A percentile compares a stretch with the other conserved stretches of the same genome.
Conservation (phyloP, 23 tunicate species). For the Trididemnum nubilum region DNA sequence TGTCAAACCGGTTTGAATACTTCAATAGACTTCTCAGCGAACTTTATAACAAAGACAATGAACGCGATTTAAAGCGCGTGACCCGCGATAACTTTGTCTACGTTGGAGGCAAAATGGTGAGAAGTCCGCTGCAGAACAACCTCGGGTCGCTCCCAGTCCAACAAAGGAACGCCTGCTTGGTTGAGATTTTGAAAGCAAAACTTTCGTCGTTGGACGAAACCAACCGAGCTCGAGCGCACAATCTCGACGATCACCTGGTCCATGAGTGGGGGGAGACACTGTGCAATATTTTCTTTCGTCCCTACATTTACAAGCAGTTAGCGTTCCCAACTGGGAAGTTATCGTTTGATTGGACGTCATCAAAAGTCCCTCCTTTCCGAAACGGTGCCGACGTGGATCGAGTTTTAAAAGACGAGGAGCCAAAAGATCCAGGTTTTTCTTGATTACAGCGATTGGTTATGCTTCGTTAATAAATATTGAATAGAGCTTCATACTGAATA, state of each 20-base stretch:
- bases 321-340: slow-evolving; percentile 93
- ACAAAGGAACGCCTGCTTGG: slow-evolving; percentile 57
- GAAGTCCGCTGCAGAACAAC: slow-evolving; percentile 74
- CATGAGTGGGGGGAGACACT: slow-evolving; percentile 95
- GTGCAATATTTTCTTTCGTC: slow-evolving; percentile 89
- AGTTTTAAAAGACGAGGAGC: slow-evolving; percentile 56
- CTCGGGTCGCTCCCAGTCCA: slow-evolving; percentile 62
- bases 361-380: slow-evolving; percentile 67
- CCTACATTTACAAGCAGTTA: slow-evolving; percentile 88
- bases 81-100: slow-evolving; percentile 31
- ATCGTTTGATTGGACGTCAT: slow-evolving; percentile 48
- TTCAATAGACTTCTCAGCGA: slow-evolving; percentile 47
- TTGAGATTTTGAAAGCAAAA: slow-evolving; percentile 70
- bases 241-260: slow-evolving; percentile 75
- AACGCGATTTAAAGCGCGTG: slow-evolving; percentile 3
- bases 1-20: slow-evolving; percentile 74
- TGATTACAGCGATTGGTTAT: no score
- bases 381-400: slow-evolving; percentile 57
- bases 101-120: slow-evolving; percentile 44
- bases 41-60: slow-evolving; percentile 26
- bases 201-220: slow-evolving; percentile 28
- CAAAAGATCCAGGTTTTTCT: slow-evolving; percentile 62
- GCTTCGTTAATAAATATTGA: no score
- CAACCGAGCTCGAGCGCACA: slow-evolving; percentile 1
- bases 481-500: no score